Conservation (phyloP, 2,113 vertebrate species). For the Agapornis roseicollis region DNA sequence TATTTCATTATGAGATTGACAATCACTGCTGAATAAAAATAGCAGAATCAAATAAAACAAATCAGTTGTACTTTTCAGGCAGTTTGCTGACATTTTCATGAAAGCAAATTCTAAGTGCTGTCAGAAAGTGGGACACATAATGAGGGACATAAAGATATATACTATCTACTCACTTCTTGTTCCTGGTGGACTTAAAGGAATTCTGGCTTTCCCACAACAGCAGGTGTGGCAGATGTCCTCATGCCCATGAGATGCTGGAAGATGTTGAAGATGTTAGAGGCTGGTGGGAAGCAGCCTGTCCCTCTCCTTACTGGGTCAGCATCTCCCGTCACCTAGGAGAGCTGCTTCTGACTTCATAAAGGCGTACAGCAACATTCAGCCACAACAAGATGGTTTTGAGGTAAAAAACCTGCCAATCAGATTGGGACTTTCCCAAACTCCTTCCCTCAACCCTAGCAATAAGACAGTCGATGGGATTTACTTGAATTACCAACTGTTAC, state of each 20-base stretch:
- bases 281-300: neutral
- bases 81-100: neutral
- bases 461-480: neutral
- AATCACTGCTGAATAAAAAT: neutral
- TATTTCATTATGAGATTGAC: rapidly evolving
- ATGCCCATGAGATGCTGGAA: neutral
- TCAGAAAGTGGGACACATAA: rapidly evolving
- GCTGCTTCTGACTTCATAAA: neutral
- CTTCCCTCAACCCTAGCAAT: neutral
- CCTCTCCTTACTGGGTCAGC: neutral
- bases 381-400: neutral
- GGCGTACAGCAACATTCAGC: neutral
- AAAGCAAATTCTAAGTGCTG: neutral
- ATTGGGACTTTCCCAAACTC: neutral
- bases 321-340: neutral
- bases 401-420: neutral
- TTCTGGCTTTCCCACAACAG: neutral
- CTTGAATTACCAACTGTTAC: neutral
- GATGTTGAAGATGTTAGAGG: neutral
- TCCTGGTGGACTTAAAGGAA: neutral
- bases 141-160: neutral
- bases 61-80: neutral
- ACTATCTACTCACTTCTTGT: neutral
- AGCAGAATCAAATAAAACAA: neutral
- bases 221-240: neutral